Evolutionary conservation across 1,140 invertebrate genomes (phyloP).

Genomic region (Lysiphlebus fabarum): DNA sequence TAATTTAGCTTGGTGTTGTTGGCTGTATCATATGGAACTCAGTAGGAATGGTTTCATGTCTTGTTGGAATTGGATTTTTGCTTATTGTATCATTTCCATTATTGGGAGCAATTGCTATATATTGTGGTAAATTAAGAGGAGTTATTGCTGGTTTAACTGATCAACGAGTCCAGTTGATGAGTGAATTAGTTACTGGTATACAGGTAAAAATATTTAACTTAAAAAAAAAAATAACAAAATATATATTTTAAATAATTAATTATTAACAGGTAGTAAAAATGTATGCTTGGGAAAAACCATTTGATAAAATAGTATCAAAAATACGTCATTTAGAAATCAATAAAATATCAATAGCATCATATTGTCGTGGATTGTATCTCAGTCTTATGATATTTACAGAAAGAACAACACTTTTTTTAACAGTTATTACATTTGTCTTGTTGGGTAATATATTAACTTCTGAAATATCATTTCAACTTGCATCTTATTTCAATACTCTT

Average conservation of each 20-base stretch:
- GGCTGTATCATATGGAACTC: slow-evolving; percentile 67
- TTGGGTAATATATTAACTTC: slow-evolving; percentile 66
- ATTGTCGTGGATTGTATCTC: slow-evolving; percentile 69
- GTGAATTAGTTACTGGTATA: slow-evolving; percentile 70
- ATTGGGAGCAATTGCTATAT: slow-evolving; percentile 63
- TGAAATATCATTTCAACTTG: slow-evolving; percentile 60
- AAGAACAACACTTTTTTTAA: slow-evolving; percentile 70
- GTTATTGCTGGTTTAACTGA: slow-evolving; percentile 66
- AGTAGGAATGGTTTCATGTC: slow-evolving; percentile 61
- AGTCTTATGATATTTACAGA: slow-evolving; percentile 70
- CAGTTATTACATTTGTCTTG: slow-evolving; percentile 67
- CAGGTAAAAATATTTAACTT: slow-evolving; percentile 54
- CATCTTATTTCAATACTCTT: slow-evolving; percentile 68
- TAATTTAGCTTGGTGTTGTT: slow-evolving; percentile 49
- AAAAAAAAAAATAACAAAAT: neutral
- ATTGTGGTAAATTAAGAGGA: slow-evolving; percentile 56
- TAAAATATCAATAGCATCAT: slow-evolving; percentile 65
- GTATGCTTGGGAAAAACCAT: slow-evolving; percentile 75
- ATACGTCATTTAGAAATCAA: slow-evolving; percentile 64
- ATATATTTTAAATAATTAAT: neutral
- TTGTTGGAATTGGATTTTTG: slow-evolving; percentile 67
- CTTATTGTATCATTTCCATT: slow-evolving; percentile 62
- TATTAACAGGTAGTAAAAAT: slow-evolving; percentile 71
- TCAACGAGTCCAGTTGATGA: slow-evolving; percentile 74
- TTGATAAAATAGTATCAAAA: slow-evolving; percentile 57